Evolutionary conservation across 2,888 invertebrate species (phyloP).

Genomic region (Eugnorisma glareosa): DNA sequence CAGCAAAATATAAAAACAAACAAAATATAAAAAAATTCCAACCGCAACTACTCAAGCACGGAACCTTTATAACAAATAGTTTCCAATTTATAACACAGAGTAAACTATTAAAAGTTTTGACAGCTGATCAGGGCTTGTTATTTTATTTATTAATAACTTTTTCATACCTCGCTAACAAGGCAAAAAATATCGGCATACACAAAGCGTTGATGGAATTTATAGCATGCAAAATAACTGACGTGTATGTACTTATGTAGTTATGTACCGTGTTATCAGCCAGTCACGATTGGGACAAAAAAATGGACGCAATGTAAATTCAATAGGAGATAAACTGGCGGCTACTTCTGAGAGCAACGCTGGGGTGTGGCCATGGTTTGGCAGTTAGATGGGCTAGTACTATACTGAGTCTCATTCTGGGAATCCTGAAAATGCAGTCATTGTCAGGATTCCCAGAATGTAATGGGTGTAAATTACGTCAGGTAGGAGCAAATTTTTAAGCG

Average conservation of each 20-base stretch:
- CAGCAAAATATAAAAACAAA: neutral
- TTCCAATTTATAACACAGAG: slow-evolving; percentile 55
- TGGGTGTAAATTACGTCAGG: neutral
- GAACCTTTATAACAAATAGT: slow-evolving; percentile 46
- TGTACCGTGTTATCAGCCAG: slow-evolving; percentile 65
- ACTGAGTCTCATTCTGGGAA: neutral
- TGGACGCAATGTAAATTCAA: slow-evolving; percentile 77
- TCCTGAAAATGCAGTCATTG: too few species aligned
- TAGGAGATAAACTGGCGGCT: slow-evolving; percentile 61
- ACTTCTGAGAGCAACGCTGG: slow-evolving; percentile 55
- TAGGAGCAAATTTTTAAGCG: neutral
- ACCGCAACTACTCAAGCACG: slow-evolving; percentile 5
- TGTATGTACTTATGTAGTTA: slow-evolving; percentile 30
- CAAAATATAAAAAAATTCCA: neutral
- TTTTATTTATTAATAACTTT: slow-evolving; percentile 53
- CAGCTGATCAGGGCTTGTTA: slow-evolving; percentile 58
- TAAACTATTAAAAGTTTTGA: slow-evolving; percentile 65
- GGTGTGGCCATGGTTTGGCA: slow-evolving; percentile 34
- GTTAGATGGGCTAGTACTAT: slow-evolving; percentile 10
- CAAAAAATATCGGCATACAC: slow-evolving; percentile 74
- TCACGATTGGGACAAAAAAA: slow-evolving; percentile 74
- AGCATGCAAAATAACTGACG: slow-evolving; percentile 68
- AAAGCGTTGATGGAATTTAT: slow-evolving; percentile 72
- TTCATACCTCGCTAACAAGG: slow-evolving; percentile 68
- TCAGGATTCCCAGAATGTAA: too few species aligned